A percentile compares a stretch with the other conserved stretches of the same genome.
phyloP scores from a whole-genome alignment of 2,888 invertebrate genomes.

The Candidula unifasciata region DNA sequence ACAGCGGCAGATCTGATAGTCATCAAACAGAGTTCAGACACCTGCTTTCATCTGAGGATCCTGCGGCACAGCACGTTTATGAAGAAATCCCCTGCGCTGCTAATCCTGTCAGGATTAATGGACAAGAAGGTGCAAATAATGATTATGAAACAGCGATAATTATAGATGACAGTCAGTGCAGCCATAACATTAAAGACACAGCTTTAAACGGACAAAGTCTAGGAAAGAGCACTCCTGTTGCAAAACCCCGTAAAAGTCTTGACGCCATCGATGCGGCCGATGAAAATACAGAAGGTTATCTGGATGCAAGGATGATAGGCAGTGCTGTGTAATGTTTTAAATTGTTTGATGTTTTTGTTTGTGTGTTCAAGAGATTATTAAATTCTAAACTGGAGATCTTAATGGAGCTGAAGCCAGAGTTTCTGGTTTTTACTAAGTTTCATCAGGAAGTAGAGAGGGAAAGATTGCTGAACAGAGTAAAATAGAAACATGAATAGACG shows the following conservation, averaged over 20 bases:
- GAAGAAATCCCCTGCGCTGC: background rate
- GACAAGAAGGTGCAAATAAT: too few relatives aligned
- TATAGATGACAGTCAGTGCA: background rate
- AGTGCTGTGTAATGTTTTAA: background rate
- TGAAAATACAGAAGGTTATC: too few relatives aligned
- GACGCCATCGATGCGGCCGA: background rate
- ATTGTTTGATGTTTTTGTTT: background rate
- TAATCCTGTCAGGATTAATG: too few relatives aligned
- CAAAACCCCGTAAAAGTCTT: background rate
- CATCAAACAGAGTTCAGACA: background rate
- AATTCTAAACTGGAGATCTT: too few relatives aligned
- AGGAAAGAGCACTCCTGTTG: background rate
- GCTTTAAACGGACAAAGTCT: background rate
- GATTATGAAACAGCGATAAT: background rate
- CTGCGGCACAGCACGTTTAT: background rate
- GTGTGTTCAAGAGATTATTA: too few relatives aligned
- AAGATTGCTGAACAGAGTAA: background rate
- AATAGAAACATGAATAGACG: conserved; percentile 21
- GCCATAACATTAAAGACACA: background rate
- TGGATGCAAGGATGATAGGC: too few relatives aligned
- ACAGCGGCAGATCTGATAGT: background rate
- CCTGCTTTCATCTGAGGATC: background rate
- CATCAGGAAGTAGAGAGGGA: background rate
- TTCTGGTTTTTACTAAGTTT: too few relatives aligned
- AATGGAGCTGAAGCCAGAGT: too few relatives aligned